Base-by-base conservation (phyloP, 2,888 invertebrate genomes). In the Lithosia quadra region DNA sequence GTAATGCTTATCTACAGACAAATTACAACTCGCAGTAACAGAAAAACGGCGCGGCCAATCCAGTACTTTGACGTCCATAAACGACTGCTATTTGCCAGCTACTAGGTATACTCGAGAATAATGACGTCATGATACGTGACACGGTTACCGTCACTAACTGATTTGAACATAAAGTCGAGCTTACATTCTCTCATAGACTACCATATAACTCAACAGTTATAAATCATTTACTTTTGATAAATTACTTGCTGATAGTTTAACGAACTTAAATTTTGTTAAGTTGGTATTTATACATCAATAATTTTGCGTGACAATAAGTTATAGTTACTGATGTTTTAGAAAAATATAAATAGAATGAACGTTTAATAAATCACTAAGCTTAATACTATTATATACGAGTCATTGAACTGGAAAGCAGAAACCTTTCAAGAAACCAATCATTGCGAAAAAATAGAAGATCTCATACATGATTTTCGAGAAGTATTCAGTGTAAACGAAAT, bases 341-440 rank as follows among this genome's bases (percentile, higher is more conserved):
- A 56, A 56, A 22, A 22, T 56, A 56, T 24, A 56, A 24, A 4
- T 56, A 60, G 22, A 63, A 57, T 60, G 61, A 65, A 61, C 60
- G 39, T 65, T n/a, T 64, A 72, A 74, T 69, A 79, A 78, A 80
- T 75, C 74, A 67, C 55, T 65, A 36, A 66, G 34, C 76, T 78
- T 80, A 69, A 78, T 68, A 67, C 58, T 57, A 72, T 76, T 77
- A 73, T 62, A 53, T 72, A 56, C 69, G 63, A 82, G 64, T 74
- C 79, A 83, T 24, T 78, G 80, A 82, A 79, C 81, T 73, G 82
- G 69, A 73, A 82, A 85, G 83, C 83, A 77, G 78, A 81, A 83
- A 75, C 74, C 73, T 76, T 80, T 76, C 67, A 68, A 75, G 61
- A 75, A 71, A 71, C 70, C 69, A 69, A 67, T 72, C 71, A 59